Evolutionary conservation across 2,888 invertebrate genomes (phyloP).

Genomic region (Gari tellinella): DNA sequence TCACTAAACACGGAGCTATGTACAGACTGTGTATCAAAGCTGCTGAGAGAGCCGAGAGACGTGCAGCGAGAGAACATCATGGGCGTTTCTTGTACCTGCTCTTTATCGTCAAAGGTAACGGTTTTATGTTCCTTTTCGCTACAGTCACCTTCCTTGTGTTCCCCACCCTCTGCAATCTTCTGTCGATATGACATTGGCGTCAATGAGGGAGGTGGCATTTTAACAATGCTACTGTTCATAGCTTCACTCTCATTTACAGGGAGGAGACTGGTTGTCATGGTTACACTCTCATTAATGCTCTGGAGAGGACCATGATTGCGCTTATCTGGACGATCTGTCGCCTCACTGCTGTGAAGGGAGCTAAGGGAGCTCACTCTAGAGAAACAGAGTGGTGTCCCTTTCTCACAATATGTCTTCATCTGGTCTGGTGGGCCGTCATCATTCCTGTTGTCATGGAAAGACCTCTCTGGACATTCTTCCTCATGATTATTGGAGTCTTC

Average conservation of each 20-base stretch:
- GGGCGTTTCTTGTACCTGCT: constrained; percentile 94
- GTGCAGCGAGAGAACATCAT: constrained; percentile 97
- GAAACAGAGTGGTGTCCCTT: constrained; percentile 91
- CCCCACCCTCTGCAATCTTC: constrained; percentile 44
- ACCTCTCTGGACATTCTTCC: constrained; percentile 50
- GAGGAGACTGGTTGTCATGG: too few relatives aligned
- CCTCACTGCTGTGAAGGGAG: constrained; percentile 81
- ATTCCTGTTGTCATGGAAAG: constrained; percentile 65
- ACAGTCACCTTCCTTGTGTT: constrained; percentile 32
- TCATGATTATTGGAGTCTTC: constrained; percentile 9
- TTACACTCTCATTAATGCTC: constrained; percentile 74
- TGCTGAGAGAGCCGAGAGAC: constrained; percentile 95
- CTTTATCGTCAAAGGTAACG: constrained; percentile 89
- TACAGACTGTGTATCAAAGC: constrained; percentile 92
- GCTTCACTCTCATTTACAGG: too few relatives aligned
- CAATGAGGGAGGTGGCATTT: constrained; percentile 50
- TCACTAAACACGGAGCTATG: constrained; percentile 85
- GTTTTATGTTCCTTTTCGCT: constrained; percentile 85
- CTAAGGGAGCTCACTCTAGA: constrained; percentile 83
- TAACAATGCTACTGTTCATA: constrained; percentile 42
- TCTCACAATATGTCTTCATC: constrained; percentile 90
- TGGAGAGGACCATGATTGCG: constrained; percentile 60
- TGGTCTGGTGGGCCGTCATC: constrained; percentile 68
- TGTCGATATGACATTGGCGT: constrained; percentile 49
- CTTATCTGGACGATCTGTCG: constrained; percentile 63